Percentiles rank a stretch among this genome's conserved stretches.
Evolutionary conservation across 2,888 invertebrate genomes (phyloP).

Genomic region (Vesta saturnalis): DNA sequence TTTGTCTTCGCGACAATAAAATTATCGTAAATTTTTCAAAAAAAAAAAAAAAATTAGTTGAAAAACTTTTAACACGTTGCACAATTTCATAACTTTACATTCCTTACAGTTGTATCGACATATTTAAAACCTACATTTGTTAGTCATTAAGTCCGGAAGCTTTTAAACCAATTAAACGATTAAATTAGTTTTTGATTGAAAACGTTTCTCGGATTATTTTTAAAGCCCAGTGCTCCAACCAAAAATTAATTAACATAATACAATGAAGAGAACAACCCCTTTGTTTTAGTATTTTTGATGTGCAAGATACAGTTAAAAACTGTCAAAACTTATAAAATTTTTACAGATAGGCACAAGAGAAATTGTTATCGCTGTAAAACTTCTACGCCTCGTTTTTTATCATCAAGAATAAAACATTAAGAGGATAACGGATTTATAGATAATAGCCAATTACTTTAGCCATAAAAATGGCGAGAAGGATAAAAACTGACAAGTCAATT

Average conservation of each 20-base stretch:
- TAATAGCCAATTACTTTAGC: neutral
- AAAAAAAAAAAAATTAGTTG: neutral
- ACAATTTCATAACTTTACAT: constrained; percentile 1
- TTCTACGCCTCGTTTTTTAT: neutral
- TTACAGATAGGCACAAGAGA: neutral
- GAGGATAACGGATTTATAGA: neutral
- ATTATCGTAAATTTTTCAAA: neutral
- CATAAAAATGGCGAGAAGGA: neutral
- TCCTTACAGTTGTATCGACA: neutral
- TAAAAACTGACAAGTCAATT: neutral
- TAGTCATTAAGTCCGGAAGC: neutral
- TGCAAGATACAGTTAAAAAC: constrained; percentile 7
- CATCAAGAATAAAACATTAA: constrained; percentile 1
- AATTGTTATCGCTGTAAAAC: neutral
- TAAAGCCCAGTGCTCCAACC: too few species aligned
- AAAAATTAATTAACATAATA: too few species aligned
- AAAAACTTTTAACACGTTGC: neutral
- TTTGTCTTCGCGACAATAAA: constrained; percentile 1
- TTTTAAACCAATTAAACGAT: too few species aligned
- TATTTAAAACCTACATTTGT: neutral
- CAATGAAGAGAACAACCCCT: too few species aligned
- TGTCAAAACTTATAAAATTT: neutral
- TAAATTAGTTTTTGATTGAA: constrained; percentile 3
- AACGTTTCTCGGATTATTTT: too few species aligned
- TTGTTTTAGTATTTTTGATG: too few species aligned